These are phyloP conservation scores for Thera britannica DNA, from an alignment of 2,888 invertebrate genomes.

Conservation along the genomic window DNA sequence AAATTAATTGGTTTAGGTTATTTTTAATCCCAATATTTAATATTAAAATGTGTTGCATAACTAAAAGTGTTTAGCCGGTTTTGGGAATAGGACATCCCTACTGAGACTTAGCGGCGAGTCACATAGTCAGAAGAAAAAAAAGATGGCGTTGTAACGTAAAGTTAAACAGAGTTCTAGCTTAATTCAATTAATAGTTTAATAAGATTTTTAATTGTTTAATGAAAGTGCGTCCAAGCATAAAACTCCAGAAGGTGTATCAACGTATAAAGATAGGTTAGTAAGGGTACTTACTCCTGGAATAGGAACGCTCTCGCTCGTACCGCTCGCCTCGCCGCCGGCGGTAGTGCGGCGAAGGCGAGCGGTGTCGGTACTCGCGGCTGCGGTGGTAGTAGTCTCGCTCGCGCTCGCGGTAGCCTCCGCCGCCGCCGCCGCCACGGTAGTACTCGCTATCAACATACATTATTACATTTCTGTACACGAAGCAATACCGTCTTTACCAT, in stretches of 20 bases:
- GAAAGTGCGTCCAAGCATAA: not conserved
- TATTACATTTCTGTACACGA: not conserved
- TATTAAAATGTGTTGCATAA: too few relatives aligned
- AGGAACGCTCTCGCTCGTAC: conserved; percentile 91
- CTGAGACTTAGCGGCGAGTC: too few relatives aligned
- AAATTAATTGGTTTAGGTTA: too few relatives aligned
- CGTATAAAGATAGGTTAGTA: conserved; percentile 23
- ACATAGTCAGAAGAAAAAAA: too few relatives aligned
- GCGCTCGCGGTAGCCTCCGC: conserved; percentile 78
- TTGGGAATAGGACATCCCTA: too few relatives aligned
- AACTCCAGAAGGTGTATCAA: not conserved
- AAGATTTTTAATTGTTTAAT: not conserved
- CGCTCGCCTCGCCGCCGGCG: conserved; percentile 89
- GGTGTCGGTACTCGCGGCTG: conserved; percentile 80
- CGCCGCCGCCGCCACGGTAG: conserved; percentile 78
- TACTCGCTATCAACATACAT: conserved; percentile 51
- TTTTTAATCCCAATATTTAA: too few relatives aligned
- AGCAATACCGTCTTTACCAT: too few relatives aligned
- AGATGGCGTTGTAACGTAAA: too few relatives aligned
- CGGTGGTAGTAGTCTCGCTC: conserved; percentile 83
- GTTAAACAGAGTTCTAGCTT: too few relatives aligned
- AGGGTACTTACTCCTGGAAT: conserved; percentile 89
- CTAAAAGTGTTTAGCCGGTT: too few relatives aligned
- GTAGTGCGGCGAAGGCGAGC: conserved; percentile 90
- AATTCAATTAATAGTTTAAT: too few relatives aligned